Conservation (phyloP, 1,140 invertebrate species). For the Diprion similis region DNA sequence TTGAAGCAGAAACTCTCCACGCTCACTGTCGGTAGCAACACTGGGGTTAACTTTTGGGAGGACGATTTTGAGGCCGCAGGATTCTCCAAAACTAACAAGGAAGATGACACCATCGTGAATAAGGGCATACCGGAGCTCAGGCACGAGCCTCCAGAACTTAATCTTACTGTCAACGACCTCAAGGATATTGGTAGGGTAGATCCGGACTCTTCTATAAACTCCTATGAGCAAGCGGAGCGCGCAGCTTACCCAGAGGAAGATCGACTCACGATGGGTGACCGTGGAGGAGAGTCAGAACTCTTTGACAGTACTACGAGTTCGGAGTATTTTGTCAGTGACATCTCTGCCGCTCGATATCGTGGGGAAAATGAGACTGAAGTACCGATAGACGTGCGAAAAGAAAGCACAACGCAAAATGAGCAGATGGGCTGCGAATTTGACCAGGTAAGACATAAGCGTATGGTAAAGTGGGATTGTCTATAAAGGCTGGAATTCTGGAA, state of each 20-base stretch:
- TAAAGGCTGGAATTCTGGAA: no score
- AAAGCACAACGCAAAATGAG: no score
- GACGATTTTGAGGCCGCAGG: constrained; percentile 34
- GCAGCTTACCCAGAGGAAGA: constrained; percentile 11
- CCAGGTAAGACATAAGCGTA: no score
- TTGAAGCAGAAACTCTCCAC: constrained; percentile 48
- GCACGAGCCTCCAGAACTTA: constrained; percentile 44
- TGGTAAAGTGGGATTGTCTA: no score
- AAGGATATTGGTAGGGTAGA: constrained; percentile 50
- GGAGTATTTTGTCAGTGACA: no score
- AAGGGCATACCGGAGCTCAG: constrained; percentile 38
- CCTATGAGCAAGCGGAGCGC: constrained; percentile 19
- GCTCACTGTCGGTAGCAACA: constrained; percentile 40
- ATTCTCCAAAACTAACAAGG: neutral
- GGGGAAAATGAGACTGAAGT: no score
- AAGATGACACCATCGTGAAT: constrained; percentile 9
- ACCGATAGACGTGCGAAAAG: no score
- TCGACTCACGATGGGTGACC: constrained; percentile 5
- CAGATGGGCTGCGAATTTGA: no score
- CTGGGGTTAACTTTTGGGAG: constrained; percentile 39
- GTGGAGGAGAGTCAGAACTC: constrained; percentile 4
- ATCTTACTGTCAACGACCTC: constrained; percentile 43
- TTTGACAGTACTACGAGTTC: no score
- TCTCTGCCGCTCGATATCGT: no score
- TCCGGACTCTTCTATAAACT: constrained; percentile 33